A percentile compares a stretch with the other conserved stretches of the same genome.
Evolutionary conservation across 2,888 invertebrate species (phyloP).

Genomic region (Acleris laterana): DNA sequence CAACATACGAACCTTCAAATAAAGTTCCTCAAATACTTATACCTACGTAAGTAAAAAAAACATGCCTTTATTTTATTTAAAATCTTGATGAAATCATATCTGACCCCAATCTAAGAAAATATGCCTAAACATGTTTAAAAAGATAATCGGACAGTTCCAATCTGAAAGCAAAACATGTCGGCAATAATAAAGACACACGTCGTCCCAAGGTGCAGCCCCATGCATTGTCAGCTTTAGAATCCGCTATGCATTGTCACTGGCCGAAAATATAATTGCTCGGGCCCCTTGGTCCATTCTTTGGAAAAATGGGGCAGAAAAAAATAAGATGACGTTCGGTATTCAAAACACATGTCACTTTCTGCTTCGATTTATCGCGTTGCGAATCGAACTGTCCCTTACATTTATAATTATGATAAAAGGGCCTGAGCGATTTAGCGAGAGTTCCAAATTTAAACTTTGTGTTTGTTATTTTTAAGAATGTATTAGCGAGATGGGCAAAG

Average conservation of each 20-base stretch:
- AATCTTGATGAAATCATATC: conserved; percentile 15
- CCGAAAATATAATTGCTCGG: conserved; percentile 78
- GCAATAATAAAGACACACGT: conserved; percentile 66
- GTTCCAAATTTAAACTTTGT: conserved; percentile 6
- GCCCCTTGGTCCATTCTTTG: conserved; percentile 63
- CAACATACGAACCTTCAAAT: no score
- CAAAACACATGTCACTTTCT: conserved; percentile 81
- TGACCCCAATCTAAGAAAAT: conserved; percentile 32
- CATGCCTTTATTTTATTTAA: background rate
- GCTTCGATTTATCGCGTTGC: conserved; percentile 73
- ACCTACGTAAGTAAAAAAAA: background rate
- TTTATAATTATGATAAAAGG: background rate
- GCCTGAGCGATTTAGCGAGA: background rate
- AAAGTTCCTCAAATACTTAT: no score
- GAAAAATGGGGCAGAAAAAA: conserved; percentile 55
- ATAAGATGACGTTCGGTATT: conserved; percentile 74
- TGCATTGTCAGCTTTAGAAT: conserved; percentile 64
- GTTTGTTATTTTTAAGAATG: conserved; percentile 44
- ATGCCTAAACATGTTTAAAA: conserved; percentile 45
- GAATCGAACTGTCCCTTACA: conserved; percentile 61
- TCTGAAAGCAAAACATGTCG: conserved; percentile 65
- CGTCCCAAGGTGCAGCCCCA: conserved; percentile 67
- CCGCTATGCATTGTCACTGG: conserved; percentile 47
- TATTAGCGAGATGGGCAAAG: conserved; percentile 10
- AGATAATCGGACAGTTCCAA: conserved; percentile 56